Percentiles rank a stretch among this genome's conserved stretches.
These are phyloP conservation scores for Daboia siamensis DNA, from an alignment of 2,113 vertebrate species.

Conservation along the genomic window DNA sequence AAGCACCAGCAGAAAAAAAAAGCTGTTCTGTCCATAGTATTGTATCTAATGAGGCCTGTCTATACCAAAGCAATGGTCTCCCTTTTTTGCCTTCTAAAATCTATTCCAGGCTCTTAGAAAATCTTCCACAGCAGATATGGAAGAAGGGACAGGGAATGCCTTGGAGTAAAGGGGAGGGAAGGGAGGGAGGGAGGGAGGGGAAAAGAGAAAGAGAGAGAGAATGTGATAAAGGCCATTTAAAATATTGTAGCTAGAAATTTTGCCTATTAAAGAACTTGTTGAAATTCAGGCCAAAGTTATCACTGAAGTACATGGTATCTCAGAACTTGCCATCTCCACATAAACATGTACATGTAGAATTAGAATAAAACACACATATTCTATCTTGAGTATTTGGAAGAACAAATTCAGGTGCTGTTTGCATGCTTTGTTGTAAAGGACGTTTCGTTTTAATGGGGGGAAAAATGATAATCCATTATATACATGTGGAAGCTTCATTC, in stretches of 20 bases:
- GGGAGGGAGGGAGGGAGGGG: too few species aligned
- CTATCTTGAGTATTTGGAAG: conserved; percentile 1
- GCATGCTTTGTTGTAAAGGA: conserved; percentile 16
- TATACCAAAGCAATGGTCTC: background rate
- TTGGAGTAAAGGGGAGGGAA: background rate
- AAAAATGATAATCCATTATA: conserved; percentile 33
- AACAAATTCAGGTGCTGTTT: conserved; percentile 28
- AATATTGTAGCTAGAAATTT: background rate
- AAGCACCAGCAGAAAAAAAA: background rate
- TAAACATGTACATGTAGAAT: background rate
- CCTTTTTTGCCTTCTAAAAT: background rate
- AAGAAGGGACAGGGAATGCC: background rate
- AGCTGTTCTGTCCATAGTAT: background rate
- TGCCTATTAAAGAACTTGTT: background rate
- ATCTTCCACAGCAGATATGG: background rate
- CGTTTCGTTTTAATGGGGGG: conserved; percentile 14
- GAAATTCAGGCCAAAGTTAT: background rate
- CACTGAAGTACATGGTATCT: background rate
- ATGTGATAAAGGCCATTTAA: background rate
- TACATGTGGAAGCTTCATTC: conserved; percentile 16
- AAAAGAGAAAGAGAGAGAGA: background rate
- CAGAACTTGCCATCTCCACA: background rate
- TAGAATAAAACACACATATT: conserved; percentile 5
- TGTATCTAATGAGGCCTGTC: background rate
- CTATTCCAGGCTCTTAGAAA: background rate